Percentiles rank a stretch among this genome's conserved stretches.
These are phyloP conservation scores for Sprattus sprattus DNA, from an alignment of 2,113 vertebrate genomes.

Conservation along the genomic window DNA sequence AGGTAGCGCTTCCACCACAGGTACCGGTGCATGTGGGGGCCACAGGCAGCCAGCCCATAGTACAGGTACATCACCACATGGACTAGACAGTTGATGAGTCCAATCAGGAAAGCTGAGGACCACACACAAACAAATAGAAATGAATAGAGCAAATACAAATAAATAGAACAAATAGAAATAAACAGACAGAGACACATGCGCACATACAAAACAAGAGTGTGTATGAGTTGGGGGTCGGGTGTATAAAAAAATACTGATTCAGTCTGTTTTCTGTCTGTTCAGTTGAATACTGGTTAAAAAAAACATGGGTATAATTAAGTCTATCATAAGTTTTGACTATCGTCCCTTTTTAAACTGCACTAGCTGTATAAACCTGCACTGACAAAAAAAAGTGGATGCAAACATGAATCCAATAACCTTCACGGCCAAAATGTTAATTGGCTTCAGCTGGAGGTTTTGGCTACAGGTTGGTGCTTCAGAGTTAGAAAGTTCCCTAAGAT, in stretches of 20 bases:
- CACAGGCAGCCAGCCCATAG: constrained; percentile 68
- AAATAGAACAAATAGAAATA: too few species aligned
- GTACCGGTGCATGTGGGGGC: constrained; percentile 65
- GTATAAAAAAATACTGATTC: too few species aligned
- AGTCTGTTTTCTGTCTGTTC: background rate
- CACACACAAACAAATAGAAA: background rate
- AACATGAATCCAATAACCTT: background rate
- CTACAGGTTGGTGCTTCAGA: too few species aligned
- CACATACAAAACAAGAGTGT: too few species aligned
- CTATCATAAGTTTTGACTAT: too few species aligned
- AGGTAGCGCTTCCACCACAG: constrained; percentile 80
- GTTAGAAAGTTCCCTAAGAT: too few species aligned
- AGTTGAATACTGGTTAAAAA: background rate
- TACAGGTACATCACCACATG: constrained; percentile 74
- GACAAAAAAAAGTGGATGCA: background rate
- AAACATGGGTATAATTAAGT: too few species aligned
- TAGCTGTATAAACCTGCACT: background rate
- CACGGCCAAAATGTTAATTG: background rate
- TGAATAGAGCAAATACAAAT: background rate
- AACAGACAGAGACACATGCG: too few species aligned
- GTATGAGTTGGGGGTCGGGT: too few species aligned
- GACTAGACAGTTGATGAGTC: constrained; percentile 75
- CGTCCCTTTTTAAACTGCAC: background rate
- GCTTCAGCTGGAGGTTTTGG: background rate
- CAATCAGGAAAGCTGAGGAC: constrained; percentile 69